Conservation (phyloP, 1,140 invertebrate genomes). For the Sinella curviseta region DNA sequence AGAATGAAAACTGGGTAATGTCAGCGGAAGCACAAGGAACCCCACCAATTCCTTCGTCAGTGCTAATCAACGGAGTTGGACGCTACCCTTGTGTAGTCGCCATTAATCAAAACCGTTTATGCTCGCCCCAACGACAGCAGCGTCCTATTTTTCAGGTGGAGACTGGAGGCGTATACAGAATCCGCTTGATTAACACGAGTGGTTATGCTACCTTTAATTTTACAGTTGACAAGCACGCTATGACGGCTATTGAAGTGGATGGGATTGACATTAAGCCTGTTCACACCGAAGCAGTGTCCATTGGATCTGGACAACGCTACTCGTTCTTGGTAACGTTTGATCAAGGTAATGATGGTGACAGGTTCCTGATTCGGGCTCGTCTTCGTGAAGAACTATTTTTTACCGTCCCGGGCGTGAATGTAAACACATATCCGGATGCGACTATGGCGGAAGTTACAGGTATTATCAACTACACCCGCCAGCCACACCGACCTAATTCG, state of each 20-base stretch:
- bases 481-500: neutral
- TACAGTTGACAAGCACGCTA: conserved; percentile 34
- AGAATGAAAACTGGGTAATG: neutral
- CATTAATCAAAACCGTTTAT: neutral
- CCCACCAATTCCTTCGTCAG: conserved; percentile 9
- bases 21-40: neutral
- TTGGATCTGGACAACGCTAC: conserved; percentile 35
- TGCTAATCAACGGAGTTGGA: conserved; percentile 14
- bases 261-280: conserved; percentile 21
- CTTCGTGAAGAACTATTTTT: neutral
- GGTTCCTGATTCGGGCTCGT: neutral
- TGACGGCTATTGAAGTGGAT: conserved; percentile 37
- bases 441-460: neutral
- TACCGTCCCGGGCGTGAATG: neutral
- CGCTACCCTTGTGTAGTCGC: neutral
- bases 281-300: neutral
- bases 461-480: neutral
- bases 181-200: conserved; percentile 34
- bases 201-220: conserved; percentile 23
- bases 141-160: conserved; percentile 4
- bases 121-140: neutral
- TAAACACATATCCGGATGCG: neutral
- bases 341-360: neutral
- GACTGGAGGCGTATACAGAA: conserved; percentile 15
- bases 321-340: conserved; percentile 29